Conservation (phyloP, 1,140 invertebrate genomes). For the Zaprionus vittiger region DNA sequence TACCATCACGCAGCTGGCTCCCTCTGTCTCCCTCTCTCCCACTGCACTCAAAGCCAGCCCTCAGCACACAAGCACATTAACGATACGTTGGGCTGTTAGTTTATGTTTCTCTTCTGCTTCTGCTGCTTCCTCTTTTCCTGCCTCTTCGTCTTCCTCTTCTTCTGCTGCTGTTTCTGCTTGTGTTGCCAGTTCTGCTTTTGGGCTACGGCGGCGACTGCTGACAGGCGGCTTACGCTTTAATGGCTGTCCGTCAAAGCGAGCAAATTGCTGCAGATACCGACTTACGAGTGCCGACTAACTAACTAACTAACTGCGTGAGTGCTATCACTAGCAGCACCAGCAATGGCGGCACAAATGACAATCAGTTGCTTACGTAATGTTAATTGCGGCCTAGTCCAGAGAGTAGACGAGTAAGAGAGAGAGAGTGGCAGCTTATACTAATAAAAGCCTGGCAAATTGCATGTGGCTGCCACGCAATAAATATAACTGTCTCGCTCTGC, state of each 20-base stretch:
- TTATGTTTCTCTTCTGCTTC: constrained; percentile 37
- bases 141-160: not conserved
- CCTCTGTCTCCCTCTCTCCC: not conserved
- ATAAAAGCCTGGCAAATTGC: not conserved
- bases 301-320: constrained; percentile 15
- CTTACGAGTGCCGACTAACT: constrained; percentile 30
- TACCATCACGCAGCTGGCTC: not conserved
- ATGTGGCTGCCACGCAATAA: not conserved
- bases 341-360: constrained; percentile 1
- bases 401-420: not conserved
- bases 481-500: not conserved
- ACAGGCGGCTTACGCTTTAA: constrained; percentile 59
- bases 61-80: constrained; percentile 63
- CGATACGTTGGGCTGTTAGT: constrained; percentile 62
- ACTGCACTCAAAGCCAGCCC: constrained; percentile 32
- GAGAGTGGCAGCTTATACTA: not conserved
- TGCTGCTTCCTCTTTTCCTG: constrained; percentile 19
- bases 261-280: constrained; percentile 51
- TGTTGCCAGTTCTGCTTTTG: not conserved
- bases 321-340: constrained; percentile 9
- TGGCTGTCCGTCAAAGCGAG: constrained; percentile 59
- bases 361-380: constrained; percentile 1
- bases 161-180: not conserved
- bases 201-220: constrained; percentile 16
- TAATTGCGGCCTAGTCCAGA: not conserved